Evolutionary conservation across 1,140 invertebrate genomes (phyloP), one percentile per base, ranked within the genome.

Genomic region (Drosophila subpulchrella): DNA sequence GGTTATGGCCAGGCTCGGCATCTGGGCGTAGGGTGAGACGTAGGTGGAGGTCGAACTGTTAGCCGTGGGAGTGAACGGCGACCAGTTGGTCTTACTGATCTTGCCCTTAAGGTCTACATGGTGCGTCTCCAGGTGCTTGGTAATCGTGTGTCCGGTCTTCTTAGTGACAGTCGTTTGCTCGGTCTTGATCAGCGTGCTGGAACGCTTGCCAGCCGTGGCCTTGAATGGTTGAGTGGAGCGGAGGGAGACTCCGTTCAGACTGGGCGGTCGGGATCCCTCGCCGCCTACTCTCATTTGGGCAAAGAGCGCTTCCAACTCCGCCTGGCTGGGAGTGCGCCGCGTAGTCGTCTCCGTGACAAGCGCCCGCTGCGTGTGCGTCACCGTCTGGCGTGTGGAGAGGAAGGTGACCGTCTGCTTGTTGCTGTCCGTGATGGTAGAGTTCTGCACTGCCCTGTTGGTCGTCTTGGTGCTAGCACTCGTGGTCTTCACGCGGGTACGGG

Each of bases 381-480:
- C 90, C 56, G 90, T 91, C 48, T 89, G 83, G 24, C 77, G 72
- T 41, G 88, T 90, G 20, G 86, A 76, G 20, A 65, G 44, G 34
- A 78, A 91, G 13, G 81, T 91, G 2, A 91, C 66, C 6, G 78
- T 91, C 6, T 86, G 83, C 12, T 68, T 85, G 46, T 91, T 90
- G 32, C 44, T 89, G 60, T 91, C 73, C 20, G 81, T 70, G 48
- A 90, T 91, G 2, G 90, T 91, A 0, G 90, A 88, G 53, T 80
- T 91, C 51, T 91, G 81, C 51, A 85, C 81, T 0, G 90, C 82
- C 8, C 90, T 91, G 38, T 90, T 80, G n/a, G 86, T 91, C 6
- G 90, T 91, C 47, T 70, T 67, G 3, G 83, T 85, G 47, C 81
- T 62, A 5, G 90, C 90, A 42, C 78, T 89, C 1, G 83, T 90